Base-by-base conservation (phyloP, 2,113 vertebrate genomes). In the cattle (Bos taurus) region DNA sequence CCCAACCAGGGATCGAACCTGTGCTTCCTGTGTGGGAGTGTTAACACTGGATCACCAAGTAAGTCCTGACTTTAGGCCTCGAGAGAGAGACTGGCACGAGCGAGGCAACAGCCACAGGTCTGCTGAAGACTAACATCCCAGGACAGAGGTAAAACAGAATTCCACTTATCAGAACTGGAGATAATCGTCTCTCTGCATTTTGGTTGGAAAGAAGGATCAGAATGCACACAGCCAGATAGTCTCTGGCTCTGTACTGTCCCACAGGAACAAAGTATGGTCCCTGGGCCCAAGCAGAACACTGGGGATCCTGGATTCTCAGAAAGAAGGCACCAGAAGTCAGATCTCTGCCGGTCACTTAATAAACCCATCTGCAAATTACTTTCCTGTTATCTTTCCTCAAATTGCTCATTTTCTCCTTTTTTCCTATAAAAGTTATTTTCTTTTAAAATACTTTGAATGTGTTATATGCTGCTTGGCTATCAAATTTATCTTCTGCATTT, bases 401-500 rank as follows among this genome's bases (percentile, higher is more conserved):
- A 62, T 12, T 87, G 56, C 30, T 80, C 23, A 30, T 11, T 46
- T n/a, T 71, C 91, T 93, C 60, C 60, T 91, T 57, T 96, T 95
- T 96, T 91, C 30, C 78, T 84, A 86, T 50, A 87, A 48, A 54
- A 86, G 1, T 90, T 91, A 93, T 36, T 93, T 80, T 83, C 15
- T 85, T 91, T 77, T 78, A 85, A 95, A 89, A 91, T 74, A 81
- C 88, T 95, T 80, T 90, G 19, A 28, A 82, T 60, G 48, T 74
- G 19, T 90, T 77, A 88, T 17, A 85, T 74, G 21, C 16, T 52
- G 1, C 50, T 62, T 94, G n/a, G 12, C 43, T 92, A 91, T 95
- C 82, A 57, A 97, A 93, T 91, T 93, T 57, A 84, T 90, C 30
- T n/a, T 78, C 30, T 94, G 4, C 28, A 94, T 59, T 96, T 96